phyloP scores from a whole-genome alignment of 2,888 invertebrate genomes.

The Oeneis ivallda region DNA sequence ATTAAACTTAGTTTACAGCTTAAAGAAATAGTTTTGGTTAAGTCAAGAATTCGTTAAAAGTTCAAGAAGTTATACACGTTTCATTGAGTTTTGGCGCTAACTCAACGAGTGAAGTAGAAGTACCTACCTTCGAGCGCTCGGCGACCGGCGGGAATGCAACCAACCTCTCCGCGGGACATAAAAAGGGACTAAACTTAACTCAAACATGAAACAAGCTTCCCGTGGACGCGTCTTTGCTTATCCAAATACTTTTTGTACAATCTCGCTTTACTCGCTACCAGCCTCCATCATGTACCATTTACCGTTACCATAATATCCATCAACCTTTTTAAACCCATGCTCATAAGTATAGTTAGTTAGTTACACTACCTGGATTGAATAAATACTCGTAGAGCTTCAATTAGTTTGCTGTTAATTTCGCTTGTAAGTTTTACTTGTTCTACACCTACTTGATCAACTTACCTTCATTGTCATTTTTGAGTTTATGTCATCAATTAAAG shows the following conservation, averaged over 20 bases:
- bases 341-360: neutral
- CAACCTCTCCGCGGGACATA: constrained; percentile 59
- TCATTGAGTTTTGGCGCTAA: constrained; percentile 42
- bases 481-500: constrained; percentile 17
- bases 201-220: constrained; percentile 47
- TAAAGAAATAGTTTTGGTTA: neutral
- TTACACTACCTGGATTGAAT: no score
- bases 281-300: constrained; percentile 9
- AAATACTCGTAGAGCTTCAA: neutral
- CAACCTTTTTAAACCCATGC: constrained; percentile 4
- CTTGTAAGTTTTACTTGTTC: neutral
- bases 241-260: constrained; percentile 53
- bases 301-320: constrained; percentile 21
- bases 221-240: constrained; percentile 68
- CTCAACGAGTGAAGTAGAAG: constrained; percentile 28
- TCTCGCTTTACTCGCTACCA: constrained; percentile 28
- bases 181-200: constrained; percentile 64
- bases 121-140: constrained; percentile 47
- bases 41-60: neutral
- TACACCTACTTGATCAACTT: neutral
- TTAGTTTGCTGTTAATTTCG: constrained; percentile 2
- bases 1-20: neutral
- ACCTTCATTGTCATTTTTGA: neutral
- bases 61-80: constrained; percentile 22
- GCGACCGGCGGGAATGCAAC: constrained; percentile 67